phyloP scores from a whole-genome alignment of 2,113 vertebrate species.

The Micronycteris hirsuta region DNA sequence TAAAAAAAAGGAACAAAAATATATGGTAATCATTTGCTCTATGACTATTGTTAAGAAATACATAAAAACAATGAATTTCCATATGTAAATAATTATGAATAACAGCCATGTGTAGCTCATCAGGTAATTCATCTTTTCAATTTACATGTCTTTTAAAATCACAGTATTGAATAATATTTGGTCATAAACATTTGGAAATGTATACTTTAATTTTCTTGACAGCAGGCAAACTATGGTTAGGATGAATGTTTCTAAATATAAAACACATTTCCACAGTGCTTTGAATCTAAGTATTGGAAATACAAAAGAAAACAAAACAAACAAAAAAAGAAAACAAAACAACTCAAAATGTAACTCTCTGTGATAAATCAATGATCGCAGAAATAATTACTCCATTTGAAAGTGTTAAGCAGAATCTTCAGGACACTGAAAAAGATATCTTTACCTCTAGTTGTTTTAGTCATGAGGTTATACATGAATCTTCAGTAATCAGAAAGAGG shows the following conservation, averaged over 20 bases:
- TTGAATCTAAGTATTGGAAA: constrained; percentile 21
- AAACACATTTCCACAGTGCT: background rate
- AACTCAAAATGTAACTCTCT: background rate
- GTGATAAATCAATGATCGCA: background rate
- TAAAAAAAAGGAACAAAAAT: background rate
- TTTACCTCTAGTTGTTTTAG: background rate
- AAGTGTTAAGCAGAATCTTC: background rate
- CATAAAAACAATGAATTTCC: background rate
- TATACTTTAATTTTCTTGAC: background rate
- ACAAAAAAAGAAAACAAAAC: background rate
- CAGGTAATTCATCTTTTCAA: background rate
- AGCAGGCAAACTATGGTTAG: background rate
- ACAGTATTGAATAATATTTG: background rate
- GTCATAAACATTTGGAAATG: background rate
- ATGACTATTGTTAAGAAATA: background rate
- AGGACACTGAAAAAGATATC: background rate
- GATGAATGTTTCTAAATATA: constrained; percentile 11
- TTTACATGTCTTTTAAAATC: background rate
- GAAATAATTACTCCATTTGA: background rate
- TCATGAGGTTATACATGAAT: background rate
- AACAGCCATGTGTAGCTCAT: background rate
- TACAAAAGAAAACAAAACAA: background rate
- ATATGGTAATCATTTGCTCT: background rate
- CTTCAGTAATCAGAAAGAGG: background rate
- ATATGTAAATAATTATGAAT: background rate